Percentiles rank a stretch among this genome's conserved stretches.
phyloP scores from a whole-genome alignment of 2,113 vertebrate genomes.

The Isurus oxyrinchus region DNA sequence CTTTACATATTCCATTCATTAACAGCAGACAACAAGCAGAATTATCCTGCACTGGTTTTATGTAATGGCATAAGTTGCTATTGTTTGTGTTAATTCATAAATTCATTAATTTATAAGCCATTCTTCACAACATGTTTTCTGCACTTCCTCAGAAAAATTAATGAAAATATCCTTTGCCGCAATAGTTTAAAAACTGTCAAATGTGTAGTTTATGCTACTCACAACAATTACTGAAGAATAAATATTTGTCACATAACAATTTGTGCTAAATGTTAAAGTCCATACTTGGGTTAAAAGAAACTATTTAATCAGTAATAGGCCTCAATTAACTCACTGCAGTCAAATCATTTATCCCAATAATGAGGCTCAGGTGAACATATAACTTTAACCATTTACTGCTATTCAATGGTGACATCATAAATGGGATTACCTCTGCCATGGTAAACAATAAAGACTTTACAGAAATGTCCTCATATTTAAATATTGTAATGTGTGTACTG shows the following conservation, averaged over 20 bases:
- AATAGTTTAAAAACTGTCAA: not conserved
- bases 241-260: not conserved
- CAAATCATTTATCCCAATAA: slow-evolving; percentile 29
- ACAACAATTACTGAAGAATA: not conserved
- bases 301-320: slow-evolving; percentile 27
- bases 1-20: not conserved
- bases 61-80: not conserved
- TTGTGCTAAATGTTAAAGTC: not conserved
- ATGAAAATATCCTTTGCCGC: not conserved
- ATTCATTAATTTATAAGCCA: not conserved
- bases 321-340: slow-evolving; percentile 24
- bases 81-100: not conserved
- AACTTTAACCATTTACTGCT: slow-evolving; percentile 9
- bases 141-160: not conserved
- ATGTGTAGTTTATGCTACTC: not conserved
- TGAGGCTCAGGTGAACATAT: slow-evolving; percentile 14
- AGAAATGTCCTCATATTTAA: not conserved
- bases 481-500: not conserved
- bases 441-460: not conserved
- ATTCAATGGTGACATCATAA: not conserved
- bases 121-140: not conserved
- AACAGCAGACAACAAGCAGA: not conserved
- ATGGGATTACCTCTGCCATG: not conserved
- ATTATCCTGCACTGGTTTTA: not conserved
- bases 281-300: not conserved